phyloP scores from a whole-genome alignment of 2,113 vertebrate species.

The Sinosuthora webbiana region DNA sequence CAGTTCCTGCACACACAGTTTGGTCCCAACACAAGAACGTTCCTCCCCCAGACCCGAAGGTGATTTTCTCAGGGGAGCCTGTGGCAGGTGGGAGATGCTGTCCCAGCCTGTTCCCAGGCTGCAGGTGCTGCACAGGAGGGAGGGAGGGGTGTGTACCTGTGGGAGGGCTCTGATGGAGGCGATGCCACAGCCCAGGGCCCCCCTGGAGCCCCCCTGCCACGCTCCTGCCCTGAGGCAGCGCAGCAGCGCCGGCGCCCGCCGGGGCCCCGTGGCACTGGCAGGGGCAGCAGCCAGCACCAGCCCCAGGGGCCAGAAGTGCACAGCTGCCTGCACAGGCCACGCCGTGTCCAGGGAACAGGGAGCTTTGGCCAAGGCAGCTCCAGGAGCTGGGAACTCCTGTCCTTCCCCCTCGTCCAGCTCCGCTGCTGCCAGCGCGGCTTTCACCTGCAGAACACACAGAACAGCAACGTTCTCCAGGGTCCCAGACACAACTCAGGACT shows the following conservation, averaged over 20 bases:
- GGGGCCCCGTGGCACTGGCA: slow-evolving; percentile 51
- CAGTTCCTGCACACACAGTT: neutral
- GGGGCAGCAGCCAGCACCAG: slow-evolving; percentile 82
- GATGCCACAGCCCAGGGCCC: slow-evolving; percentile 76
- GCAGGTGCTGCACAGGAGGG: fast-evolving
- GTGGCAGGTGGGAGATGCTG: neutral
- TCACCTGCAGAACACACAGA: neutral
- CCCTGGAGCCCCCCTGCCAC: slow-evolving; percentile 54
- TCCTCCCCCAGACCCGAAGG: too few relatives aligned
- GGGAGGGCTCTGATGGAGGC: slow-evolving; percentile 89
- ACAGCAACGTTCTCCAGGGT: neutral
- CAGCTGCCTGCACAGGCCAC: slow-evolving; percentile 48
- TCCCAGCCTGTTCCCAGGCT: fast-evolving
- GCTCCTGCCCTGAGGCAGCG: slow-evolving; percentile 74
- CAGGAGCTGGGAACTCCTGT: neutral
- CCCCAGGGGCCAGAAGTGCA: slow-evolving; percentile 85
- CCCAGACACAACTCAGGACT: neutral
- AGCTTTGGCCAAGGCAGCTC: neutral
- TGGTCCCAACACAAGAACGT: neutral
- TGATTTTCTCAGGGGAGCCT: neutral
- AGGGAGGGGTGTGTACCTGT: slow-evolving; percentile 72
- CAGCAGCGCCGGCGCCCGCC: slow-evolving; percentile 78
- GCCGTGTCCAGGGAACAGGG: neutral
- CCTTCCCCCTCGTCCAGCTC: slow-evolving; percentile 84
- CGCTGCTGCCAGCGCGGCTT: slow-evolving; percentile 74